Base-by-base conservation (phyloP, 2,113 vertebrate species). In the Microtus richardsoni region DNA sequence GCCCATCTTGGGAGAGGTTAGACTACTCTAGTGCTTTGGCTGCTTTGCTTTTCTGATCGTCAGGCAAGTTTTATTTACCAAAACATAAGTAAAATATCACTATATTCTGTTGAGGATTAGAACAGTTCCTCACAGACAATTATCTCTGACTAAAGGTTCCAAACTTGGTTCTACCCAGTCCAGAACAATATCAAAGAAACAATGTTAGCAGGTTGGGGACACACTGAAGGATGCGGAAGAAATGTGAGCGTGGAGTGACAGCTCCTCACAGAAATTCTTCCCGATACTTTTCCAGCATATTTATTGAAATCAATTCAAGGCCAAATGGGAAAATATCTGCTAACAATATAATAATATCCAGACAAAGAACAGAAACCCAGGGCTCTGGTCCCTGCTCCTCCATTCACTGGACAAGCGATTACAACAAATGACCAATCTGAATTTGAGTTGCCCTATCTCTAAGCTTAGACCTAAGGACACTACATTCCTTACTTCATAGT, bases 71-170 rank as follows among this genome's bases (percentile, higher is more conserved):
- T 58, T 58, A 58, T 58, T 58, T 58, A 58, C 19, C 19, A 58
- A 58, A 58, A 21, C 19, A 21, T 58, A 58, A 58, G 19, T 58
- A 7, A 58, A 21, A 58, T 58, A 58, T 21, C 58, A 58, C 58
- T 21, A 58, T 58, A 21, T 95, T 98, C 89, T 96, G 90, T 90
- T 96, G 89, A 98, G 91, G 98, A 97, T 96, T 44, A 87, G 91
- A 91, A 87, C 79, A 73, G 74, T 93, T 96, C 75, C 91, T 96
- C 95, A 58, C 80, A 92, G 88, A 90, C 98, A 95, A 88, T 85
- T 68, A 84, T 96, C 92, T 91, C 97, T 97, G 95, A 94, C 90
- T 92, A 96, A 94, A 94, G 82, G 17, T 91, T 96, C 85, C 91
- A 36, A 83, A 94, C 49, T 86, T 82, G 78, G 85, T 68, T 95